Conservation (phyloP, 2,888 invertebrate species). For the Diogma glabrata region DNA sequence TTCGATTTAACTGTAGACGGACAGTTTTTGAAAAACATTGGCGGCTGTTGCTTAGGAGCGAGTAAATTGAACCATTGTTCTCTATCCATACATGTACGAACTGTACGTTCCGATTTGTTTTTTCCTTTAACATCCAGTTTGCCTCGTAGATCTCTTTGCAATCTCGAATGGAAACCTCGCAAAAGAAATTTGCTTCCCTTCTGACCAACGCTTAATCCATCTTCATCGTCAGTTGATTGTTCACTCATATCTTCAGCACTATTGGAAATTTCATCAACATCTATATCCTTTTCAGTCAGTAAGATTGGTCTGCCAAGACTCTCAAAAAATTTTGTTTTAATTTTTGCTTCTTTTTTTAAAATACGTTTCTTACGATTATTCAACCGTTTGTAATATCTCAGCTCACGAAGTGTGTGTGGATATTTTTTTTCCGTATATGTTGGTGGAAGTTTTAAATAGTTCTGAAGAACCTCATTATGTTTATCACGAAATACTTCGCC, state of each 20-base stretch:
- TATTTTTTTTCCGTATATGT: slow-evolving; percentile 17
- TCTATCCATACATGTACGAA: slow-evolving; percentile 29
- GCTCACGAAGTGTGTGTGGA: slow-evolving; percentile 29
- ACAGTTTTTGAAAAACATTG: slow-evolving; percentile 25
- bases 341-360: slow-evolving; percentile 24
- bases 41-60: slow-evolving; percentile 25
- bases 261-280: slow-evolving; percentile 20
- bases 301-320: slow-evolving; percentile 20
- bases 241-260: slow-evolving; percentile 22
- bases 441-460: slow-evolving; percentile 9
- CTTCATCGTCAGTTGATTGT: slow-evolving; percentile 31
- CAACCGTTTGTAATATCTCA: slow-evolving; percentile 23
- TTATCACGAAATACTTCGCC: slow-evolving; percentile 12
- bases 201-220: slow-evolving; percentile 28
- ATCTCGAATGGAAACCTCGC: slow-evolving; percentile 32
- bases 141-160: slow-evolving; percentile 28
- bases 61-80: slow-evolving; percentile 31
- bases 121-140: slow-evolving; percentile 25
- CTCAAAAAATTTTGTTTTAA: slow-evolving; percentile 25
- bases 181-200: slow-evolving; percentile 25
- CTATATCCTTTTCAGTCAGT: slow-evolving; percentile 19
- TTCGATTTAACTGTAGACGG: slow-evolving; percentile 20
- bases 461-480: slow-evolving; percentile 10
- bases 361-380: slow-evolving; percentile 26
- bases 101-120: slow-evolving; percentile 23